Base-by-base conservation (phyloP, 2,113 vertebrate species). In the Chaenogobius annularis region DNA sequence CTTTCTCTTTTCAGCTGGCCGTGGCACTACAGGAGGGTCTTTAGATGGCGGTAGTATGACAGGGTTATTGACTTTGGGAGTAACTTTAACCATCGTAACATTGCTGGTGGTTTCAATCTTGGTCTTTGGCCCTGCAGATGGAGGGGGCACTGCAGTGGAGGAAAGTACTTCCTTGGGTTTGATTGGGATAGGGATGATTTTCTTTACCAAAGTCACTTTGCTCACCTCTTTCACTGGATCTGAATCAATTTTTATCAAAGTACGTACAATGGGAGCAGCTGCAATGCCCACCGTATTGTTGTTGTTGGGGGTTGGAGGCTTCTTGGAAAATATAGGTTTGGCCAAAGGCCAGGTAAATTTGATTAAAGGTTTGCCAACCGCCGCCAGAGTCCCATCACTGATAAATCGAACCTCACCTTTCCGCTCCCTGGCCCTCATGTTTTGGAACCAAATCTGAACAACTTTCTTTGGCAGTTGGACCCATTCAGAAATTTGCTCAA, bases 361-460 rank as follows among this genome's bases (percentile, higher is more conserved):
- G 69, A 94, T 93, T 35, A 94, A 91, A 47, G 93, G 93, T 76
- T 94, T 94, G 6, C 92, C 93, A 17, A 94, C 91, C 0, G 93
- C 92, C 22, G 93, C 92, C 77, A 94, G 76, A 13, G 92, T 93
- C 68, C 93, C 93, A 5, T 93, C 92, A 5, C 94, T 93, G 59
- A 94, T 92, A 48, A 94, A 94, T 40, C 96, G 91, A 54, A 97
- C 95, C 70, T 96, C 95, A 7, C 96, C 96, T 82, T 96, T 97
- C 17, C 96, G 92, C 64, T 97, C 96, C 15, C 96, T 91, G 9
- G 96, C 96, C 67, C 96, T 92, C 90, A 96, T 96, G 72, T 97
- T 97, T 89, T 97, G 96, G 87, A 97, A 97, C 96, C 96, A 97
- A 78, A 97, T 96, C 88, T 97, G 96, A 12, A 97, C 96, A 19